Evolutionary conservation across 2,113 vertebrate species (phyloP).

Genomic region (Anthoscopus minutus): DNA sequence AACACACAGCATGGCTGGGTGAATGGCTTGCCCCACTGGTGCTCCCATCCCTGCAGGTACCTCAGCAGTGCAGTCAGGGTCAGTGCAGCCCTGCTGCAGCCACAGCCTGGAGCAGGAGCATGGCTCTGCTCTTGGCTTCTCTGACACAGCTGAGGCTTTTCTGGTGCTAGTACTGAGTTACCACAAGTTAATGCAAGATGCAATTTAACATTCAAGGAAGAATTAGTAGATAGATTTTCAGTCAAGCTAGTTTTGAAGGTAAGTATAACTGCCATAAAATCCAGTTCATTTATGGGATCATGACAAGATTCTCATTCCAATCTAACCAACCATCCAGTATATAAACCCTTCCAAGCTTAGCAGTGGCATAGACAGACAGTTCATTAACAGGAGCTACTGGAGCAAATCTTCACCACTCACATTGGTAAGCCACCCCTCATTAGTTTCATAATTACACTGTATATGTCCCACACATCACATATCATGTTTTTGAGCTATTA

Average conservation of each 20-base stretch:
- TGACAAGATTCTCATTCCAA: background rate
- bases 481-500: conserved; percentile 48
- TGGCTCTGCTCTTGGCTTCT: background rate
- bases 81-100: background rate
- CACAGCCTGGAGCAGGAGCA: background rate
- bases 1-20: background rate
- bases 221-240: background rate
- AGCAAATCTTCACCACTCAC: conserved; percentile 50
- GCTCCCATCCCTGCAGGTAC: rapidly evolving
- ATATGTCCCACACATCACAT: conserved; percentile 42
- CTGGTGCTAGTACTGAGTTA: background rate
- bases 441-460: conserved; percentile 64
- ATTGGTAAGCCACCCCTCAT: conserved; percentile 49
- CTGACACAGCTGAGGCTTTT: background rate
- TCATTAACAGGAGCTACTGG: conserved; percentile 32
- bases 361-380: background rate
- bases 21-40: rapidly evolving
- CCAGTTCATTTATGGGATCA: background rate
- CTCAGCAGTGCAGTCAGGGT: background rate
- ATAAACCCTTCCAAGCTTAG: conserved; percentile 14
- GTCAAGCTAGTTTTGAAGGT: background rate
- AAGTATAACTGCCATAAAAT: conserved; percentile 15
- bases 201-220: background rate
- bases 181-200: background rate
- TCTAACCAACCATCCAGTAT: conserved; percentile 16